These are phyloP conservation scores for Bagarius yarrelli DNA, from an alignment of 2,113 vertebrate genomes.

Conservation along the genomic window DNA sequence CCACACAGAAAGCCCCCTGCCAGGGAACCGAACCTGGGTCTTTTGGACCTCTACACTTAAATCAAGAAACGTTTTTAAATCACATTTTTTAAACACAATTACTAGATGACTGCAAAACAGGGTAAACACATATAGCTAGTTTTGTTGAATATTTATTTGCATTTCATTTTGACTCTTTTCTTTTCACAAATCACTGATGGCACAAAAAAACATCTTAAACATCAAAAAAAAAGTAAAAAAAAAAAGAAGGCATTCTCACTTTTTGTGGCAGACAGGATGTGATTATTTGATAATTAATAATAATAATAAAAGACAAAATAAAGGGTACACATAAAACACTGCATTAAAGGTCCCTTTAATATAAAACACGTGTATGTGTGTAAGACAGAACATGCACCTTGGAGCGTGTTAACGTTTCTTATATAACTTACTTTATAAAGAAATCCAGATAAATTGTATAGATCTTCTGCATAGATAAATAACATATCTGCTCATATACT, in stretches of 20 bases:
- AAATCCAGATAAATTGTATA: neutral
- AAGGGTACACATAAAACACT: constrained; percentile 13
- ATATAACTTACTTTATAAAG: constrained; percentile 17
- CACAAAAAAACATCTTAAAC: constrained; percentile 38
- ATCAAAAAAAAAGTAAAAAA: neutral
- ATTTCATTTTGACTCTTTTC: neutral
- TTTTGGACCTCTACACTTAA: no score
- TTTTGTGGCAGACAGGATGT: neutral
- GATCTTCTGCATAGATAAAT: neutral
- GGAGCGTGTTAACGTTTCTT: neutral
- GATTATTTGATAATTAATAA: constrained; percentile 4
- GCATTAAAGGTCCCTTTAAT: constrained; percentile 12
- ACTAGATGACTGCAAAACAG: no score
- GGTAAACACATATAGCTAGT: no score
- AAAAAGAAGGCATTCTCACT: constrained; percentile 10
- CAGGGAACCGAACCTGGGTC: no score
- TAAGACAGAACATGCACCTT: constrained; percentile 24
- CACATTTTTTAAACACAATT: no score
- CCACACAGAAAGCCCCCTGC: no score
- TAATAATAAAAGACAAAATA: neutral
- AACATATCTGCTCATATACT: neutral
- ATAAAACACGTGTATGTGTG: neutral
- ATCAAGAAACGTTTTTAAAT: no score
- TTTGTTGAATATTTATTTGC: neutral
- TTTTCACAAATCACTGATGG: constrained; percentile 28